These are phyloP conservation scores for Nezara viridula DNA, from an alignment of 2,888 invertebrate species.

Conservation along the genomic window DNA sequence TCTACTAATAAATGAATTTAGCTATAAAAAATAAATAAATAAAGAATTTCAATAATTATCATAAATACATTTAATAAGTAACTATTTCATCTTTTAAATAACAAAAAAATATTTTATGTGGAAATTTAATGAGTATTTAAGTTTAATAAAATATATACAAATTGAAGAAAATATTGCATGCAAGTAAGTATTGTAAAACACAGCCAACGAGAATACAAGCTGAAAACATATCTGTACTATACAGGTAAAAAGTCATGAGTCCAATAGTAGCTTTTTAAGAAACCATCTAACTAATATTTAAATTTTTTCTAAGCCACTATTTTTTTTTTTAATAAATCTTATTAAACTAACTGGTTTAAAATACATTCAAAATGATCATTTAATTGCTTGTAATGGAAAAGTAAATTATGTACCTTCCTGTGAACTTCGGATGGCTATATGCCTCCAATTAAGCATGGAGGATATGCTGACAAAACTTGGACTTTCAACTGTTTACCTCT, in stretches of 20 bases:
- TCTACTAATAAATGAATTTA: neutral
- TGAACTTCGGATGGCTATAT: neutral
- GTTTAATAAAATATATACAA: neutral
- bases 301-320: neutral
- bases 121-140: neutral
- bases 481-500: neutral
- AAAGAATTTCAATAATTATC: neutral
- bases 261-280: neutral
- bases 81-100: neutral
- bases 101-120: neutral
- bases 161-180: neutral
- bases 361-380: neutral
- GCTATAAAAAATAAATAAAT: neutral
- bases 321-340: neutral
- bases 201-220: conserved; percentile 34
- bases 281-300: neutral
- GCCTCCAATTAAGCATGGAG: neutral
- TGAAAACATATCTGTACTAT: neutral
- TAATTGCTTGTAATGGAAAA: neutral
- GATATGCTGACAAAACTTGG: neutral
- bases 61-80: conserved; percentile 39
- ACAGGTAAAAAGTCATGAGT: neutral
- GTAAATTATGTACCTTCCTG: neutral
- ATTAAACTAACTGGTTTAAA: neutral
- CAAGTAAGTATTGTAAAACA: conserved; percentile 39